Evolutionary conservation across 1,140 invertebrate species (phyloP).

Genomic region (Caenorhabditis brenneri): DNA sequence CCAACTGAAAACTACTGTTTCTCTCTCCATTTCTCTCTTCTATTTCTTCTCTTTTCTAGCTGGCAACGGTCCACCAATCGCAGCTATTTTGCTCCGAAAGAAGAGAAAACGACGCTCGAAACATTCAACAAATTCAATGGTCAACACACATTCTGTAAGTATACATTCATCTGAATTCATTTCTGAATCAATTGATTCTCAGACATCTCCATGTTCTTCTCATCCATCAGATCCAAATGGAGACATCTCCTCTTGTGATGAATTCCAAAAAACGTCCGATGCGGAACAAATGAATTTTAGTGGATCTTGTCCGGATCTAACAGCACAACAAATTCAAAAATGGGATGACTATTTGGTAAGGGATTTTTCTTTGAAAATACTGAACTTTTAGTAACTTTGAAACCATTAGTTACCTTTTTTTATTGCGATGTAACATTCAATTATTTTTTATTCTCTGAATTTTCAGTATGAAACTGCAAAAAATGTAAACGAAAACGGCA

Average conservation of each 20-base stretch:
- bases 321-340: slow-evolving; percentile 45
- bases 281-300: background rate
- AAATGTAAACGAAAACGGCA: background rate
- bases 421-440: too few species aligned
- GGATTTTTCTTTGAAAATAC: too few species aligned
- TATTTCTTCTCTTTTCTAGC: slow-evolving; percentile 26
- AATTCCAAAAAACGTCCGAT: slow-evolving; percentile 25
- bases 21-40: background rate
- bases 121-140: slow-evolving; percentile 46
- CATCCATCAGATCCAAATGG: slow-evolving; percentile 43
- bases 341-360: slow-evolving; percentile 52
- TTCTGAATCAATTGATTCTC: background rate
- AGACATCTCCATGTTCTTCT: slow-evolving; percentile 42
- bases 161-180: background rate
- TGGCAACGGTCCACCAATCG: slow-evolving; percentile 51
- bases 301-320: slow-evolving; percentile 52
- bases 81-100: slow-evolving; percentile 51
- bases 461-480: slow-evolving; percentile 46
- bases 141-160: slow-evolving; percentile 33
- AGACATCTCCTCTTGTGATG: slow-evolving; percentile 14
- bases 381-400: too few species aligned
- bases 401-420: too few species aligned
- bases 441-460: background rate
- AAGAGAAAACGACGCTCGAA: slow-evolving; percentile 49
- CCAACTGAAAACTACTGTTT: slow-evolving; percentile 38